These are phyloP conservation scores for Dipodomys stephensi DNA, from an alignment of 2,113 vertebrate species.

Conservation along the genomic window DNA sequence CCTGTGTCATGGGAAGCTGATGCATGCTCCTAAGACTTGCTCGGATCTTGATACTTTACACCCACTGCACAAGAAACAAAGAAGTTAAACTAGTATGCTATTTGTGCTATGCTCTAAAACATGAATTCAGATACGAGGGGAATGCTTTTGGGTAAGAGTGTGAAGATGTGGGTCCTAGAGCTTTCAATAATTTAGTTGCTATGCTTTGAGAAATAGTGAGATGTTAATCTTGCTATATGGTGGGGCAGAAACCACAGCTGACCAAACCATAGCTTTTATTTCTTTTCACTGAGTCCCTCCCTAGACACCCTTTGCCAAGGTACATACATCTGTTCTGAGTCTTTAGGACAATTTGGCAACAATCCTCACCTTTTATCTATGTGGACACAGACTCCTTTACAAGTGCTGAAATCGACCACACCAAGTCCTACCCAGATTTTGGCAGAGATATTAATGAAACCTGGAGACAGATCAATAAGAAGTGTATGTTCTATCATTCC, in stretches of 20 bases:
- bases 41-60: rapidly evolving
- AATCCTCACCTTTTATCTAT: not conserved
- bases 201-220: not conserved
- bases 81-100: too few relatives aligned
- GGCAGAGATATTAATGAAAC: not conserved
- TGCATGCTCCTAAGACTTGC: too few relatives aligned
- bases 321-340: not conserved
- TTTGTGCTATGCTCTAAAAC: not conserved
- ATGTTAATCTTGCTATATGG: not conserved
- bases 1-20: rapidly evolving
- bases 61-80: not conserved
- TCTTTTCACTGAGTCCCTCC: not conserved
- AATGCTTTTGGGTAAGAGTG: not conserved
- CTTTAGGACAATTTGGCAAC: not conserved
- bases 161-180: not conserved
- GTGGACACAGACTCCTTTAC: not conserved
- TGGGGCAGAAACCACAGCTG: not conserved
- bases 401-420: not conserved
- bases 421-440: not conserved
- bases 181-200: not conserved
- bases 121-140: not conserved
- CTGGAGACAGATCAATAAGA: not conserved
- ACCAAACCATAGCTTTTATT: not conserved
- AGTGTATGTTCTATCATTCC: not conserved
- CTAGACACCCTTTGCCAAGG: not conserved